These are phyloP conservation scores for Malurus melanocephalus DNA, from an alignment of 2,113 vertebrate species.

Conservation along the genomic window DNA sequence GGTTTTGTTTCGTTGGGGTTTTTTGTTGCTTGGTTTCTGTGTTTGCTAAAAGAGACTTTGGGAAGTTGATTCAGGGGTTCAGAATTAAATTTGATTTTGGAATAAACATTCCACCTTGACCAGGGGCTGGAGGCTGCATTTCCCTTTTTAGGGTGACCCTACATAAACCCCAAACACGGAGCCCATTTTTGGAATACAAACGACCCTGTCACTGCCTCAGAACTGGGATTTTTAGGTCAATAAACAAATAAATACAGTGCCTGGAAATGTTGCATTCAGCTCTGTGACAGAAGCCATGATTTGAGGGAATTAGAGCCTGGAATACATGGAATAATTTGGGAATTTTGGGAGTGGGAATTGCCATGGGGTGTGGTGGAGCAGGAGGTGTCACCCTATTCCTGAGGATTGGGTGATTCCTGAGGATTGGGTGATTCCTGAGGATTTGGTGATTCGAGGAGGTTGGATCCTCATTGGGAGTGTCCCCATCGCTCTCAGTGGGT, in stretches of 20 bases:
- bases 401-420: background rate
- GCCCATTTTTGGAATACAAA: background rate
- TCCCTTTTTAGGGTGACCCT: background rate
- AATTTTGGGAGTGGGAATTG: background rate
- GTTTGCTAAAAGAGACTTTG: background rate
- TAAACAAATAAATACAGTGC: background rate
- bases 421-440: too few species aligned
- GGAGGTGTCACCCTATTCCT: background rate
- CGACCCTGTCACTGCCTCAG: background rate
- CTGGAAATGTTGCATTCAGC: background rate
- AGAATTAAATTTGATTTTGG: background rate
- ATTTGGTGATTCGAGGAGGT: too few species aligned
- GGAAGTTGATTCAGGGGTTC: background rate
- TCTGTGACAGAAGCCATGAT: background rate
- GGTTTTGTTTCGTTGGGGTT: background rate
- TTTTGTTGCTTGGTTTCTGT: background rate
- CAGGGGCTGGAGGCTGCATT: background rate
- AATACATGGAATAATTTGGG: background rate
- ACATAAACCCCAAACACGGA: background rate
- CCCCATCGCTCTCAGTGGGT: background rate
- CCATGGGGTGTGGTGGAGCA: rapidly evolving
- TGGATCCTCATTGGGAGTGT: background rate
- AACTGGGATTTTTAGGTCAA: background rate
- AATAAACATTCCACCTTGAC: background rate
- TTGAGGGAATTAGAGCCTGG: background rate